phyloP scores from a whole-genome alignment of 2,888 invertebrate species.

The Eupithecia centaureata region DNA sequence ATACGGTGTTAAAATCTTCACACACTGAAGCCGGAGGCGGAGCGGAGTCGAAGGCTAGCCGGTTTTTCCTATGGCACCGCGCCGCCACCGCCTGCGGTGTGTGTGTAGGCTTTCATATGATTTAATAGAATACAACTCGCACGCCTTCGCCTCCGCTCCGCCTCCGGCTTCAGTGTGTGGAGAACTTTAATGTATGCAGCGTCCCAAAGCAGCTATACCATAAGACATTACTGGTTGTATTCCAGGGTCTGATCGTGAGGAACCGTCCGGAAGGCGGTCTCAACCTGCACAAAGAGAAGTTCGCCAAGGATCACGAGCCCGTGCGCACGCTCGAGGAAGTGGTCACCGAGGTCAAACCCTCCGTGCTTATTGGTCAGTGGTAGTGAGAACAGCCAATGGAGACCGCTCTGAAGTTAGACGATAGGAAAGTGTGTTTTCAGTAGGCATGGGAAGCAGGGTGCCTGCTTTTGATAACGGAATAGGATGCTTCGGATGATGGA shows the following conservation, averaged over 20 bases:
- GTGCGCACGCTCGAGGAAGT: constrained; percentile 92
- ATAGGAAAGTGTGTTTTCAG: background rate
- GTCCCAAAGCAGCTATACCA: too few species aligned
- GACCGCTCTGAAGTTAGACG: background rate
- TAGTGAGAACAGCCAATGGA: background rate
- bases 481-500: background rate
- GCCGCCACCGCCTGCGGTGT: too few species aligned
- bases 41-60: too few species aligned
- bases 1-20: too few species aligned
- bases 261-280: constrained; percentile 92
- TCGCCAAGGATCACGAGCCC: constrained; percentile 91
- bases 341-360: constrained; percentile 91
- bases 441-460: background rate
- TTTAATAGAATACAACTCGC: too few species aligned
- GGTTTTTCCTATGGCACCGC: too few species aligned
- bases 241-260: constrained; percentile 92
- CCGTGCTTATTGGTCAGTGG: constrained; percentile 92
- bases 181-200: too few species aligned
- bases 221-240: too few species aligned
- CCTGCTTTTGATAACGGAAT: background rate
- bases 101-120: too few species aligned
- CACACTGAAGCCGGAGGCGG: too few species aligned
- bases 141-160: too few species aligned
- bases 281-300: constrained; percentile 90
- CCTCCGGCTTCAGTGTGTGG: too few species aligned